phyloP scores from a whole-genome alignment of 1,140 invertebrate genomes.

The Ptiloglossa arizonensis region DNA sequence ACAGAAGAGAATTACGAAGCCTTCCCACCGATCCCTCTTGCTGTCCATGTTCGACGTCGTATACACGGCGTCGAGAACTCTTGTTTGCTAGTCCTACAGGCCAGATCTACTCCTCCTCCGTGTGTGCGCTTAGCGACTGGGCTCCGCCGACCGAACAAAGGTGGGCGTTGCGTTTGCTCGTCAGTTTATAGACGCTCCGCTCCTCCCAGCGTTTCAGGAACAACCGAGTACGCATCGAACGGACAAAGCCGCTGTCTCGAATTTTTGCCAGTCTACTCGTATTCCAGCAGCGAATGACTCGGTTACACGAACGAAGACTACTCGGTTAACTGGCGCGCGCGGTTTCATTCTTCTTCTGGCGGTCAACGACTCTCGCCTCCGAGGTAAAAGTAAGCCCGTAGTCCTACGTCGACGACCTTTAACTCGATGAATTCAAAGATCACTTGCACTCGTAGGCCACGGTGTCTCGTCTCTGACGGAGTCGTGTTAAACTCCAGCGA shows the following conservation, averaged over 20 bases:
- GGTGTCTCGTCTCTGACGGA: too few species aligned
- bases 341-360: too few species aligned
- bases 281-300: background rate
- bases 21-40: background rate
- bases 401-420: too few species aligned
- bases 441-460: too few species aligned
- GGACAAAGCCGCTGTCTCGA: constrained; percentile 3
- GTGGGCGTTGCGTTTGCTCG: constrained; percentile 26
- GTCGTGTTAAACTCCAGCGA: too few species aligned
- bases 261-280: background rate
- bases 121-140: background rate
- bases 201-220: constrained; percentile 10
- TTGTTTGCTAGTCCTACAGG: constrained; percentile 12
- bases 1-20: constrained; percentile 14
- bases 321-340: too few species aligned
- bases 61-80: background rate
- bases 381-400: too few species aligned
- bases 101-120: constrained; percentile 31
- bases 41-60: constrained; percentile 1
- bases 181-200: background rate
- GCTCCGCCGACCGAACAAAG: constrained; percentile 7
- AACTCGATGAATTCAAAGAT: too few species aligned
- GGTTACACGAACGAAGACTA: too few species aligned
- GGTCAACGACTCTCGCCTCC: too few species aligned
- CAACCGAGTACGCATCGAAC: background rate